Percentiles rank a stretch among this genome's conserved stretches.
These are phyloP conservation scores for Podarcis cretensis DNA, from an alignment of 2,113 vertebrate genomes.

Conservation along the genomic window DNA sequence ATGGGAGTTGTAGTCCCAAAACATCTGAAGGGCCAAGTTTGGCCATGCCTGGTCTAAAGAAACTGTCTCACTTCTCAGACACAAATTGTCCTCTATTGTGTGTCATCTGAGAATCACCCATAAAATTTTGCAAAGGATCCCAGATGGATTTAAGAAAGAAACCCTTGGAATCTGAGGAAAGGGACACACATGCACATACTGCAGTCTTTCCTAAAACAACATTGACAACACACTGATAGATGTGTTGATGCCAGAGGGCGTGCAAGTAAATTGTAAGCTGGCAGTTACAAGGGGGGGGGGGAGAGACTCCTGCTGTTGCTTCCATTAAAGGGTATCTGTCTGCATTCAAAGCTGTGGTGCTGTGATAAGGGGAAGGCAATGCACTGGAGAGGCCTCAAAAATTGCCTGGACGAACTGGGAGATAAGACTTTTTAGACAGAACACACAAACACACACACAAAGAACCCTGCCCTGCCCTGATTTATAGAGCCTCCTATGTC, in stretches of 20 bases:
- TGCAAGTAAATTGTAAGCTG: slow-evolving; percentile 69
- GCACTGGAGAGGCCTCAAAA: slow-evolving; percentile 69
- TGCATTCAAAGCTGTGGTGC: slow-evolving; percentile 73
- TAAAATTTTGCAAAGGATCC: too few species aligned
- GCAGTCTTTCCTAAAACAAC: background rate
- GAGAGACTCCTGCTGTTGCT: slow-evolving; percentile 66
- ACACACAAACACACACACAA: slow-evolving; percentile 69
- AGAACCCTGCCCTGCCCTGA: slow-evolving; percentile 65
- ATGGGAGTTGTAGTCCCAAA: too few species aligned
- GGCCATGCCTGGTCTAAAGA: too few species aligned
- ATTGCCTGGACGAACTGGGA: slow-evolving; percentile 68
- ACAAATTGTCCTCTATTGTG: too few species aligned
- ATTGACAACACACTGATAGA: slow-evolving; percentile 47
- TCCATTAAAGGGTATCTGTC: slow-evolving; percentile 73
- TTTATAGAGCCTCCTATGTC: slow-evolving; percentile 72
- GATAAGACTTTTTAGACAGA: slow-evolving; percentile 75
- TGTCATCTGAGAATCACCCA: too few species aligned
- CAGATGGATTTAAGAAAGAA: background rate
- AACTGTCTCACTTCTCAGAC: too few species aligned
- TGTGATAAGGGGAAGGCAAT: slow-evolving; percentile 73
- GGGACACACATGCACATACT: background rate
- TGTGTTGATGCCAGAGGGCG: slow-evolving; percentile 54
- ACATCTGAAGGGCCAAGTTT: too few species aligned
- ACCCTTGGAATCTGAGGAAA: background rate
- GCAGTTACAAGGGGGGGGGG: slow-evolving; percentile 53